Evolutionary conservation across 2,888 invertebrate genomes (phyloP).

Genomic region (Craniophora ligustri): DNA sequence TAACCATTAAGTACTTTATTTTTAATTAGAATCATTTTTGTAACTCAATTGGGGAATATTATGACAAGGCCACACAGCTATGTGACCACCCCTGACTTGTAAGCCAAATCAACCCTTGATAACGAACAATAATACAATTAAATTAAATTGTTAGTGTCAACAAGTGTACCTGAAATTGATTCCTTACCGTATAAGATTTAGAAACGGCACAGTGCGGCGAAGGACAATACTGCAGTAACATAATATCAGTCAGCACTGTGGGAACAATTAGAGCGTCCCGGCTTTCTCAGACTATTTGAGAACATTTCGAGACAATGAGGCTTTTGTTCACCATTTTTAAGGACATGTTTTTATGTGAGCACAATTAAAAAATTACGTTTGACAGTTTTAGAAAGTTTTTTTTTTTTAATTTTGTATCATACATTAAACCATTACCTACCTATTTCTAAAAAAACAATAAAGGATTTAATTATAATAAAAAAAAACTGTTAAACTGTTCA

Average conservation of each 20-base stretch:
- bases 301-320: slow-evolving; percentile 48
- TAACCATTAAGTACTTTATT: too few species aligned
- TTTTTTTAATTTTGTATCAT: neutral
- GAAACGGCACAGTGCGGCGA: slow-evolving; percentile 70
- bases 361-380: slow-evolving; percentile 31
- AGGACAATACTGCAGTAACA: slow-evolving; percentile 74
- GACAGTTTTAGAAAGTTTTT: neutral
- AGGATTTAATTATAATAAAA: too few species aligned
- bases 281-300: slow-evolving; percentile 63
- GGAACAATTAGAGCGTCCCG: slow-evolving; percentile 78
- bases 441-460: too few species aligned
- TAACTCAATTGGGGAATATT: too few species aligned
- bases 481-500: too few species aligned
- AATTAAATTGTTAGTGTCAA: slow-evolving; percentile 2
- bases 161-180: slow-evolving; percentile 73
- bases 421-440: too few species aligned
- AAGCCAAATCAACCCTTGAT: too few species aligned
- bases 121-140: neutral
- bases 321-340: slow-evolving; percentile 46
- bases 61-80: too few species aligned
- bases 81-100: too few species aligned
- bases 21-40: too few species aligned
- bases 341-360: slow-evolving; percentile 39
- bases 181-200: slow-evolving; percentile 81
- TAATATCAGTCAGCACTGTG: slow-evolving; percentile 67